phyloP scores from a whole-genome alignment of 2,797 vertebrate genomes.

The Crenuchus spilurus region DNA sequence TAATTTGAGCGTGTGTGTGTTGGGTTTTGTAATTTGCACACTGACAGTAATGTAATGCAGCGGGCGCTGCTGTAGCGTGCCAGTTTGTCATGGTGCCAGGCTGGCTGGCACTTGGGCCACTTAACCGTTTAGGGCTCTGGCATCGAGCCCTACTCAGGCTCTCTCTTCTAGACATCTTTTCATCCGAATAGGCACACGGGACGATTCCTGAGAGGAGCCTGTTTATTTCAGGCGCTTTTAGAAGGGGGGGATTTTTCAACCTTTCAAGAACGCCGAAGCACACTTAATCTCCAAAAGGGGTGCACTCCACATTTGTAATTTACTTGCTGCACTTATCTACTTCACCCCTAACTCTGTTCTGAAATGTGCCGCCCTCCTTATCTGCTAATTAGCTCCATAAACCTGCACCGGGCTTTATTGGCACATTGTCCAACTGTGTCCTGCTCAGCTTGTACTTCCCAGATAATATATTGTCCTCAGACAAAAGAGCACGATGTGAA shows the following conservation, averaged over 20 bases:
- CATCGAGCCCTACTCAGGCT: conserved; percentile 54
- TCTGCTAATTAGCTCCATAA: conserved; percentile 36
- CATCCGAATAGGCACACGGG: conserved; percentile 41
- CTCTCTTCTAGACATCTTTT: conserved; percentile 53
- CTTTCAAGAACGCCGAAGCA: conserved; percentile 24
- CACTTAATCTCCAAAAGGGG: conserved; percentile 33
- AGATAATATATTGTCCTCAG: neutral
- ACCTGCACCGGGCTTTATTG: conserved; percentile 7
- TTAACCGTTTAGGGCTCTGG: conserved; percentile 79
- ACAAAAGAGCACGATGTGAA: conserved; percentile 1
- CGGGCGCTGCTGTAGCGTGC: conserved; percentile 61
- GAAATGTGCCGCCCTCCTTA: conserved; percentile 7
- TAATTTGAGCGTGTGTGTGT: conserved; percentile 66
- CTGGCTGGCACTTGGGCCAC: conserved; percentile 71
- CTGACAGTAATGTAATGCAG: conserved; percentile 76
- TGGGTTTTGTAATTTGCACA: conserved; percentile 67
- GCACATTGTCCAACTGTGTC: conserved; percentile 3
- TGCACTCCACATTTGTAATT: conserved; percentile 28
- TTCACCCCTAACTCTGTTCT: conserved; percentile 58
- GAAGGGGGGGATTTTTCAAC: conserved; percentile 42
- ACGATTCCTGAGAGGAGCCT: conserved; percentile 41
- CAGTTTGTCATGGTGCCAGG: conserved; percentile 76
- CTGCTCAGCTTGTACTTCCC: neutral
- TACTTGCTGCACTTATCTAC: conserved; percentile 33
- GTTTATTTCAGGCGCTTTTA: conserved; percentile 50